phyloP scores from a whole-genome alignment of 2,113 vertebrate genomes.

The Actenoides hombroni region DNA sequence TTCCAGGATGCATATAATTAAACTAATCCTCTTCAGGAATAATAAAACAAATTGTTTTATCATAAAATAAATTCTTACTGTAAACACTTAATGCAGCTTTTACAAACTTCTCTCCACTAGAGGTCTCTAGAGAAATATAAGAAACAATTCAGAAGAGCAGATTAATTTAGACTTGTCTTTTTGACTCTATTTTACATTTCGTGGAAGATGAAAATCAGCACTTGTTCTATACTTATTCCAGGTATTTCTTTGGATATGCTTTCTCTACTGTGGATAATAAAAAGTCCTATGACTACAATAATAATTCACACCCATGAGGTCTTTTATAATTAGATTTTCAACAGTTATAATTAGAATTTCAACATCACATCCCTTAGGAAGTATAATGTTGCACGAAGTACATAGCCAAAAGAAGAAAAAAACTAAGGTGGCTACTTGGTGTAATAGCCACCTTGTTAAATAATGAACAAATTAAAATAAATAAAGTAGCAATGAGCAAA shows the following conservation, averaged over 20 bases:
- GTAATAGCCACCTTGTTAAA: not conserved
- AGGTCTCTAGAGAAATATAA: slow-evolving; percentile 75
- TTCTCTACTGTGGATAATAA: not conserved
- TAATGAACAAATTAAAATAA: not conserved
- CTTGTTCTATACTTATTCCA: not conserved
- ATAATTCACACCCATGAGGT: not conserved
- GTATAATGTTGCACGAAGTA: not conserved
- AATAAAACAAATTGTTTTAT: not conserved
- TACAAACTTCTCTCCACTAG: slow-evolving; percentile 71
- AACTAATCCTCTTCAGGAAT: not conserved
- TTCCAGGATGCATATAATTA: not conserved
- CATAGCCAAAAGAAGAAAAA: not conserved
- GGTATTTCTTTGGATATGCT: not conserved
- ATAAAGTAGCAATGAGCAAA: not conserved
- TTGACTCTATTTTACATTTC: not conserved
- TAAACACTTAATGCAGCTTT: not conserved
- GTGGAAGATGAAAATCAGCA: not conserved
- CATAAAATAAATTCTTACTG: not conserved
- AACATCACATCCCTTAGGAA: not conserved
- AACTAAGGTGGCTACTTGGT: not conserved
- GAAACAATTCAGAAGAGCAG: not conserved
- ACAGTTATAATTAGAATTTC: not conserved
- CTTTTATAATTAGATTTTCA: not conserved
- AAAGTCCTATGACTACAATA: not conserved
- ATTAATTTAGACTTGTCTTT: not conserved